Conservation (phyloP, 1,140 invertebrate species). For the Camponotus vicinus region DNA sequence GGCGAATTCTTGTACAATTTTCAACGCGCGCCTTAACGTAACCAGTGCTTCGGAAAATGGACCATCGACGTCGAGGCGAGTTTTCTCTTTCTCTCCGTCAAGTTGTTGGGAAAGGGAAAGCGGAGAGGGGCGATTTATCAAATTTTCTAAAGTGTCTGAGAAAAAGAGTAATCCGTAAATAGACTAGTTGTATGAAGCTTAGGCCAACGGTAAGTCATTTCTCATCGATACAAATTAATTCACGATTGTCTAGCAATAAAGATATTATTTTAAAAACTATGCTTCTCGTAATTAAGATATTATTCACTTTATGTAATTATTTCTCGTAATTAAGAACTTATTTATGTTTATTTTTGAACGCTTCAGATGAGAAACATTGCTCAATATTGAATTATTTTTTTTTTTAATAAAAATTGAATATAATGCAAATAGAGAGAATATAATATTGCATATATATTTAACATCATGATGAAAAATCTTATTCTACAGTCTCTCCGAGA, state of each 20-base stretch:
- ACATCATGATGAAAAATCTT: conserved; percentile 23
- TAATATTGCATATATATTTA: too few relatives aligned
- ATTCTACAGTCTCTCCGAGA: neutral
- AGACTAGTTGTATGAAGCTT: conserved; percentile 18
- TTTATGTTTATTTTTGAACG: neutral
- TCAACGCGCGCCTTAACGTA: conserved; percentile 45
- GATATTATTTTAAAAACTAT: neutral
- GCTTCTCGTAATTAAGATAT: neutral
- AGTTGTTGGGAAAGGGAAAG: neutral
- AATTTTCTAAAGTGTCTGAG: conserved; percentile 54
- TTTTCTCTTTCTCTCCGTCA: conserved; percentile 3
- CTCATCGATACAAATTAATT: conserved; percentile 39
- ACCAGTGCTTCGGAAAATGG: conserved; percentile 41
- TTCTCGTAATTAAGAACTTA: neutral
- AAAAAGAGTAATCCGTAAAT: neutral
- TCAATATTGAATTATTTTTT: neutral
- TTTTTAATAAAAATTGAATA: conserved; percentile 1
- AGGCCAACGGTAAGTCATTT: conserved; percentile 31
- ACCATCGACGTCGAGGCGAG: conserved; percentile 23
- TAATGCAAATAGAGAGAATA: too few relatives aligned
- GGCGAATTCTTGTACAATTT: conserved; percentile 55
- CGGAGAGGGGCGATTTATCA: conserved; percentile 28
- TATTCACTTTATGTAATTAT: neutral
- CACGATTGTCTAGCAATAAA: neutral
- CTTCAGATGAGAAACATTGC: neutral